Evolutionary conservation across 2,797 vertebrate species (phyloP).

Genomic region (Etheostoma perlongum): DNA sequence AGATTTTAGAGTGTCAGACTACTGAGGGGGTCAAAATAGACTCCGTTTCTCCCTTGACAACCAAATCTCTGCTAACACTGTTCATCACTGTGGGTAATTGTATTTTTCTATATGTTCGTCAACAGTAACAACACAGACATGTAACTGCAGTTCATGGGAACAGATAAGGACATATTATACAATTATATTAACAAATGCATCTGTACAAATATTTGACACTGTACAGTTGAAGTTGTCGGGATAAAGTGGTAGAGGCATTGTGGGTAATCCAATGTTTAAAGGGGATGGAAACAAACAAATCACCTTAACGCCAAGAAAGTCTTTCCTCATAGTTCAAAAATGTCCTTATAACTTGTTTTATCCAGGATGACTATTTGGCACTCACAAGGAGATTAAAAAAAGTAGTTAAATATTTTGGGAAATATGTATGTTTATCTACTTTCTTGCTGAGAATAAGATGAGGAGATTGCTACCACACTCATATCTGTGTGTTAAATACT

Average conservation of each 20-base stretch:
- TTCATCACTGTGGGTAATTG: slow-evolving; percentile 32
- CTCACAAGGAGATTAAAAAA: slow-evolving; percentile 45
- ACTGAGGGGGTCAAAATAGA: neutral
- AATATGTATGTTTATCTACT: neutral
- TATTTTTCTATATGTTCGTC: slow-evolving; percentile 35
- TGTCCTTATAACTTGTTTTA: neutral
- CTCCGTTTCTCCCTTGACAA: neutral
- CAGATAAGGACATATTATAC: slow-evolving; percentile 44
- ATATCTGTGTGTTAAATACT: neutral
- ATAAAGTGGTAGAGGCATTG: slow-evolving; percentile 21
- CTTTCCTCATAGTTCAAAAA: neutral
- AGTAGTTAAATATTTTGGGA: slow-evolving; percentile 11
- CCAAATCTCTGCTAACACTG: slow-evolving; percentile 23
- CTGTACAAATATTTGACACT: slow-evolving; percentile 71
- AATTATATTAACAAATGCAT: slow-evolving; percentile 72
- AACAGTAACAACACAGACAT: slow-evolving; percentile 59
- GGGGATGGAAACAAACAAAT: slow-evolving; percentile 7
- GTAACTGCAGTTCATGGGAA: slow-evolving; percentile 62
- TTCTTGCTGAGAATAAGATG: neutral
- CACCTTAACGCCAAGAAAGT: neutral
- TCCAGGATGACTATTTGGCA: slow-evolving; percentile 74
- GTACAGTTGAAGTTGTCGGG: slow-evolving; percentile 39
- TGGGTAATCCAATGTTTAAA: slow-evolving; percentile 20
- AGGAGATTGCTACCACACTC: neutral
- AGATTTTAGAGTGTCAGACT: slow-evolving; percentile 12